Percentiles rank a stretch among this genome's conserved stretches.
Evolutionary conservation across 2,113 vertebrate species (phyloP).

Genomic region (Macquaria australasica): DNA sequence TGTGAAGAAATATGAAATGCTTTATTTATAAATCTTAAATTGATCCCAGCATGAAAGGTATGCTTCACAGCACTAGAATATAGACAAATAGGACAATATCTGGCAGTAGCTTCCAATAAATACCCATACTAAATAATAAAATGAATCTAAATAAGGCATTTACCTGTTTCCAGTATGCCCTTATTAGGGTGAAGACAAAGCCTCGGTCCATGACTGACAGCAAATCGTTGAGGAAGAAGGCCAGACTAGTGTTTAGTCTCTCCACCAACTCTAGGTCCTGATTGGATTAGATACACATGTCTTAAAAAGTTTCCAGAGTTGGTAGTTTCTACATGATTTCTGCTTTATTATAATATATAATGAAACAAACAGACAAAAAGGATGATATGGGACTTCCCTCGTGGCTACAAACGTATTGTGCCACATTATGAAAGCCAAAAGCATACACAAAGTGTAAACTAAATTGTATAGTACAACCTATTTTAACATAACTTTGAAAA

Average conservation of each 20-base stretch:
- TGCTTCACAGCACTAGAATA: not conserved
- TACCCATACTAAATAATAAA: not conserved
- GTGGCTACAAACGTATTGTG: not conserved
- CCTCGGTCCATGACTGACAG: constrained; percentile 98
- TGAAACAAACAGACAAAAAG: not conserved
- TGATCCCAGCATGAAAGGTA: not conserved
- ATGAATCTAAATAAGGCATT: not conserved
- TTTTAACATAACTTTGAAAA: not conserved
- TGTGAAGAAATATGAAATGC: not conserved
- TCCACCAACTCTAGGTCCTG: constrained; percentile 98
- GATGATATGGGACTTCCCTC: not conserved
- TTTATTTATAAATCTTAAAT: not conserved
- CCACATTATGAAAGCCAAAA: not conserved
- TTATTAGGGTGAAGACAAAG: constrained; percentile 94
- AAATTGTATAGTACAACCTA: not conserved
- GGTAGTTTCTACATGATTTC: not conserved
- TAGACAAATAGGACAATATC: not conserved
- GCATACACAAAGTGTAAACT: not conserved
- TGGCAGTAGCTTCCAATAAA: not conserved
- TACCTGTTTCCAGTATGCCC: constrained; percentile 98
- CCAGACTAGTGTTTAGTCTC: constrained; percentile 95
- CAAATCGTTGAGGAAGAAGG: constrained; percentile 97
- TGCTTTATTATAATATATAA: not conserved
- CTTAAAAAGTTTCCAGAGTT: not conserved
- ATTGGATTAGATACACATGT: constrained; percentile 49